These are phyloP conservation scores for Allacma fusca DNA, from an alignment of 2,888 invertebrate genomes.

Conservation along the genomic window DNA sequence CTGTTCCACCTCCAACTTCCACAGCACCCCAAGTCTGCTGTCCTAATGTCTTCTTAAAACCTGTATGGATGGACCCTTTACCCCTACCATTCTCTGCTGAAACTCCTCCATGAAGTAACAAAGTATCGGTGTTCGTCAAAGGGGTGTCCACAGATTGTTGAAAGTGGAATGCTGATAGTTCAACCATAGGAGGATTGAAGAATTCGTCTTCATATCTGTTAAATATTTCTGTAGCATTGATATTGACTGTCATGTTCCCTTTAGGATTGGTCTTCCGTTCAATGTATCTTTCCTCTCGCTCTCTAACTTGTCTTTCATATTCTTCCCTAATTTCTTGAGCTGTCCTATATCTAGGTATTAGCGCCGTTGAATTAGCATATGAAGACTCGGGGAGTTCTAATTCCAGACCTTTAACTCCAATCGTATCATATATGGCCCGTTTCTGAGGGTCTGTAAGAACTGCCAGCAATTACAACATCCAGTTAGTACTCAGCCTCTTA, in stretches of 20 bases:
- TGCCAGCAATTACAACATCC: slow-evolving; percentile 63
- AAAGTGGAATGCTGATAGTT: slow-evolving; percentile 92
- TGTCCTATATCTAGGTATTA: slow-evolving; percentile 88
- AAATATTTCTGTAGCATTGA: slow-evolving; percentile 94
- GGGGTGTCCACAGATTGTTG: slow-evolving; percentile 94
- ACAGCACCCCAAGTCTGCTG: slow-evolving; percentile 83
- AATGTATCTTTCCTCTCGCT: slow-evolving; percentile 85
- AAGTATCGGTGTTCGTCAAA: slow-evolving; percentile 83
- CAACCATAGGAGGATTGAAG: slow-evolving; percentile 72
- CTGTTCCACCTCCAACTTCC: slow-evolving; percentile 80
- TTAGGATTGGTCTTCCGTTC: slow-evolving; percentile 92
- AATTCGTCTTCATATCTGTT: slow-evolving; percentile 72
- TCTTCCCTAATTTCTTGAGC: slow-evolving; percentile 96
- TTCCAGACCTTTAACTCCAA: slow-evolving; percentile 88
- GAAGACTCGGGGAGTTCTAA: slow-evolving; percentile 89
- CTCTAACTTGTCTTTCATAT: slow-evolving; percentile 81
- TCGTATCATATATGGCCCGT: slow-evolving; percentile 91
- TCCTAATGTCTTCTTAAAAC: slow-evolving; percentile 53
- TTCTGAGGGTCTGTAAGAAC: slow-evolving; percentile 92
- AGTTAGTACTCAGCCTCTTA: not conserved
- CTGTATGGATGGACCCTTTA: slow-evolving; percentile 57
- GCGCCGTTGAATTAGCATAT: slow-evolving; percentile 57
- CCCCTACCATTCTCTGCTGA: slow-evolving; percentile 90
- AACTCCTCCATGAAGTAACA: slow-evolving; percentile 82
- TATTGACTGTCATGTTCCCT: slow-evolving; percentile 83